Conservation (phyloP, 2,888 invertebrate species). For the Omphaloscelis lunosa region DNA sequence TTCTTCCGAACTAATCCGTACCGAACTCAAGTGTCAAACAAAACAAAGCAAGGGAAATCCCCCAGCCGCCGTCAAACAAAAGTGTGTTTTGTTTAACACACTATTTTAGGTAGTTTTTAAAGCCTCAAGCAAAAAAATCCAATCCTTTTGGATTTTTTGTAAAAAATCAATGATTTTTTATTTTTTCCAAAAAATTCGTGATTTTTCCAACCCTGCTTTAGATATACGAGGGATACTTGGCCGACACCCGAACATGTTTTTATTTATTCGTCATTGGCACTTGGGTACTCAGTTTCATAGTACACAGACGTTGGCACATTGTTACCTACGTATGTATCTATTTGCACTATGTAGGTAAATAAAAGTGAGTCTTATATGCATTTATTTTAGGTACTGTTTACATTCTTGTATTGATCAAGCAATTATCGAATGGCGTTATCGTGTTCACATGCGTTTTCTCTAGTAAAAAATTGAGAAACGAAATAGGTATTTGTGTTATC, state of each 20-base stretch:
- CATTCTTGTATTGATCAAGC: slow-evolving; percentile 44
- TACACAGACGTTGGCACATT: slow-evolving; percentile 6
- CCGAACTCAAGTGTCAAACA: too few relatives aligned
- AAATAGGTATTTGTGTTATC: slow-evolving; percentile 31
- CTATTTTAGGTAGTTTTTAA: too few relatives aligned
- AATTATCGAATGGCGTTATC: slow-evolving; percentile 39
- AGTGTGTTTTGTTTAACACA: too few relatives aligned
- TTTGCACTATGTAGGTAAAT: slow-evolving; percentile 21
- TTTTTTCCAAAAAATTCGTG: too few relatives aligned
- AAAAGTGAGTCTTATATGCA: slow-evolving; percentile 38
- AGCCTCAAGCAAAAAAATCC: too few relatives aligned
- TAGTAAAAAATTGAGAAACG: slow-evolving; percentile 41
- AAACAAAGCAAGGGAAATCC: too few relatives aligned
- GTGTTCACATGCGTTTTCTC: slow-evolving; percentile 35
- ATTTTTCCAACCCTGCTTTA: too few relatives aligned
- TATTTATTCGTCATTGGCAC: background rate
- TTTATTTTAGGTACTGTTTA: slow-evolving; percentile 38
- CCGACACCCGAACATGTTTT: slow-evolving; percentile 21
- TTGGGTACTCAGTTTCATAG: slow-evolving; percentile 8
- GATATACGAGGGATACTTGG: slow-evolving; percentile 57
- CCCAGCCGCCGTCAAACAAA: too few relatives aligned
- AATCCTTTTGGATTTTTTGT: too few relatives aligned
- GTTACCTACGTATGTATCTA: background rate
- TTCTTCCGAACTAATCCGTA: too few relatives aligned
- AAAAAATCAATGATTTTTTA: too few relatives aligned